These are phyloP conservation scores for Sogatella furcifera DNA, from an alignment of 1,140 invertebrate genomes.

Conservation along the genomic window DNA sequence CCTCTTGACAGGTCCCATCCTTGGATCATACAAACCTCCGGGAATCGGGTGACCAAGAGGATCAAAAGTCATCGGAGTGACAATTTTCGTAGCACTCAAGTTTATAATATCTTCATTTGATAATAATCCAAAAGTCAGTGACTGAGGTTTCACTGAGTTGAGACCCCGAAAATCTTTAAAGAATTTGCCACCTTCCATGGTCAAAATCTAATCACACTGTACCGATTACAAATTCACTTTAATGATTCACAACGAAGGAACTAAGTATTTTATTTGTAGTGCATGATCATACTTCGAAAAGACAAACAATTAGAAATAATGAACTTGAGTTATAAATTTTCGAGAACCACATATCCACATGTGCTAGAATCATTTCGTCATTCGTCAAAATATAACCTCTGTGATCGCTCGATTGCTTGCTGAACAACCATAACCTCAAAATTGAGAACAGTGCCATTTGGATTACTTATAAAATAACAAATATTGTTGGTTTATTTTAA, in stretches of 20 bases:
- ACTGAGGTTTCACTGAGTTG: not conserved
- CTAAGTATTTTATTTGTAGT: not conserved
- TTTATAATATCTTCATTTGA: constrained; percentile 69
- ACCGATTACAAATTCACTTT: not conserved
- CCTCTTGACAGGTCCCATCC: constrained; percentile 41
- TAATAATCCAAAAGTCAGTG: constrained; percentile 18
- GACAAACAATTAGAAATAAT: too few species aligned
- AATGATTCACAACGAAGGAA: not conserved
- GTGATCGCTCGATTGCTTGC: too few species aligned
- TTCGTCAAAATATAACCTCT: too few species aligned
- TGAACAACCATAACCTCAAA: too few species aligned
- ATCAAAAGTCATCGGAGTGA: constrained; percentile 75
- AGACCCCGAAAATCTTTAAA: not conserved
- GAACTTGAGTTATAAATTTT: too few species aligned
- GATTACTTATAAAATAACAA: too few species aligned
- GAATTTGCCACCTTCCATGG: not conserved
- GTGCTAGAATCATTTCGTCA: too few species aligned
- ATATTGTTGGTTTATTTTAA: too few species aligned
- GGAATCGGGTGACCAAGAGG: constrained; percentile 65
- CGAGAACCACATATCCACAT: too few species aligned
- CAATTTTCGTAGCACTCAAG: constrained; percentile 78
- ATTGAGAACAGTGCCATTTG: too few species aligned
- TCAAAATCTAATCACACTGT: not conserved
- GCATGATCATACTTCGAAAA: too few species aligned
- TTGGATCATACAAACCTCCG: constrained; percentile 79